Evolutionary conservation across 2,797 vertebrate species (phyloP).

Genomic region (Urosaurus nigricauda): DNA sequence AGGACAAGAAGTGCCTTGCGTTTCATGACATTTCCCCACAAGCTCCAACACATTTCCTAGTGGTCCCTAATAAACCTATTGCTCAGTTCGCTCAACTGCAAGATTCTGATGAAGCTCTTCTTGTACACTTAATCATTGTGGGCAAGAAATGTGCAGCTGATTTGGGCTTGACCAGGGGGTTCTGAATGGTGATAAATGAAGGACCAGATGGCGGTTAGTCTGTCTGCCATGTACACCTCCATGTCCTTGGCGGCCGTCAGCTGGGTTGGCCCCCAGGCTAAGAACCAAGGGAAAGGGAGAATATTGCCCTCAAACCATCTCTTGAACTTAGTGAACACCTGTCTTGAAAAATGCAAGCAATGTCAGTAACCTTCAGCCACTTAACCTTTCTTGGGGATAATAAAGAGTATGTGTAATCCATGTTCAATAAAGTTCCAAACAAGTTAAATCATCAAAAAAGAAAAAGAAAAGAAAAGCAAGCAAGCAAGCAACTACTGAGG

Average conservation of each 20-base stretch:
- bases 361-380: conserved; percentile 35
- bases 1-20: too few species aligned
- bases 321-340: conserved; percentile 24
- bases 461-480: too few species aligned
- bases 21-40: too few species aligned
- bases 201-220: conserved; percentile 93
- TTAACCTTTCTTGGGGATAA: conserved; percentile 35
- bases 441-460: conserved; percentile 15
- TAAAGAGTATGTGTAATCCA: conserved; percentile 48
- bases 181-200: conserved; percentile 92
- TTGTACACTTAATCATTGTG: conserved; percentile 95
- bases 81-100: too few species aligned
- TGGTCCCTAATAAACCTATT: too few species aligned
- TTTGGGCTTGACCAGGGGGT: conserved; percentile 89
- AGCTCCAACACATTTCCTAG: too few species aligned
- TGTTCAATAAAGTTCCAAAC: conserved; percentile 68
- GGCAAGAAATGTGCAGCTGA: conserved; percentile 91
- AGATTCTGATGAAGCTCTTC: too few species aligned
- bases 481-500: too few species aligned
- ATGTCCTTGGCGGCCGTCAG: conserved; percentile 91
- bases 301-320: neutral
- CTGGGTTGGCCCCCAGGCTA: conserved; percentile 96
- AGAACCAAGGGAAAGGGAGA: conserved; percentile 32
- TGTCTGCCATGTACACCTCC: conserved; percentile 94
- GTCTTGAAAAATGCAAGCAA: conserved; percentile 48